phyloP scores from a whole-genome alignment of 2,113 vertebrate genomes.

The Gobio gobio region DNA sequence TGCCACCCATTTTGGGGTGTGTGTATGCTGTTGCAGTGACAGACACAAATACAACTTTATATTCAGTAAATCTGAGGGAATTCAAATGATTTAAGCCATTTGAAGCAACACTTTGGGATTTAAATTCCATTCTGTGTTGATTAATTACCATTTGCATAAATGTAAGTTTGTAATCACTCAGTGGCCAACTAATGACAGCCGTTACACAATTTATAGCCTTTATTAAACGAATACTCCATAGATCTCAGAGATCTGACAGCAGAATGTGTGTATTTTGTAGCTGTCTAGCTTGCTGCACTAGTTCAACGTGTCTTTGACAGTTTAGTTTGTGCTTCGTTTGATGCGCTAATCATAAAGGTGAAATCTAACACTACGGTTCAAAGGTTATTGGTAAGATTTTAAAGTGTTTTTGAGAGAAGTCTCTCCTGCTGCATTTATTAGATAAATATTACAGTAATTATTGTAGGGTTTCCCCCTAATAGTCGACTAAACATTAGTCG shows the following conservation, averaged over 20 bases:
- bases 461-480: too few relatives aligned
- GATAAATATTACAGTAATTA: too few relatives aligned
- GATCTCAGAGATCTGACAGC: too few relatives aligned
- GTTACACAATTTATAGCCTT: too few relatives aligned
- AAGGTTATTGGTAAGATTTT: too few relatives aligned
- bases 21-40: not conserved
- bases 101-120: not conserved
- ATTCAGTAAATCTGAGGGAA: not conserved
- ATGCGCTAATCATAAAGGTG: not conserved
- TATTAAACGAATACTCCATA: too few relatives aligned
- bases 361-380: too few relatives aligned
- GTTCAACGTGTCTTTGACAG: not conserved
- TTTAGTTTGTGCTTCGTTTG: not conserved
- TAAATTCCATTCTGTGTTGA: not conserved
- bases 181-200: too few relatives aligned
- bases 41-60: not conserved
- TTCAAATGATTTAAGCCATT: not conserved
- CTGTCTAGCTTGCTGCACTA: not conserved
- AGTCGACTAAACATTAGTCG: too few relatives aligned
- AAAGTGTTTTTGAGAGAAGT: too few relatives aligned
- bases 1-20: not conserved
- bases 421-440: too few relatives aligned
- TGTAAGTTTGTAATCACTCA: too few relatives aligned
- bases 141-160: not conserved
- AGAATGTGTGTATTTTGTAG: not conserved